Percentiles rank a stretch among this genome's conserved stretches.
phyloP scores from a whole-genome alignment of 1,140 invertebrate species.

The Eumeta japonica region DNA sequence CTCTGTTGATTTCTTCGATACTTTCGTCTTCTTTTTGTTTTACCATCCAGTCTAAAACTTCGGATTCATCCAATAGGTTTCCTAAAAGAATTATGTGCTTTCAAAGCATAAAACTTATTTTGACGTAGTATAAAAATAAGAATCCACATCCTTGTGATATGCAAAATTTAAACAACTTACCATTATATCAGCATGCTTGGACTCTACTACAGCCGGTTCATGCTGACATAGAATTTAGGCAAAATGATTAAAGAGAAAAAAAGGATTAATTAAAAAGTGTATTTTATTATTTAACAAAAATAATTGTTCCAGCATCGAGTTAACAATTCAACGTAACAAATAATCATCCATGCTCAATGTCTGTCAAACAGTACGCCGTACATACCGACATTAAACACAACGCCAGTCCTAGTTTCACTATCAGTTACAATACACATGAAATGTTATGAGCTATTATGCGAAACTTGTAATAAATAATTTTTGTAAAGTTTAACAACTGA shows the following conservation, averaged over 20 bases:
- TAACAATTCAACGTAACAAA: constrained; percentile 50
- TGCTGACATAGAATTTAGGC: constrained; percentile 53
- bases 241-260: constrained; percentile 42
- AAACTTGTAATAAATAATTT: constrained; percentile 4
- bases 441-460: too few relatives aligned
- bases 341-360: constrained; percentile 52
- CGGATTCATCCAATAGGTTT: constrained; percentile 79
- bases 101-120: too few relatives aligned
- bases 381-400: constrained; percentile 35
- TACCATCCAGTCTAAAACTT: constrained; percentile 88
- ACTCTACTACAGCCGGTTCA: constrained; percentile 47
- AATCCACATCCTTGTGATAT: constrained; percentile 55
- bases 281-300: constrained; percentile 53
- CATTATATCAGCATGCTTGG: constrained; percentile 45
- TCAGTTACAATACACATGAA: too few relatives aligned
- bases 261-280: constrained; percentile 46
- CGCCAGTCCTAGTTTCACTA: constrained; percentile 35
- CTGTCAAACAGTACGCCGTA: constrained; percentile 46
- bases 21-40: constrained; percentile 91
- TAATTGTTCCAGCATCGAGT: constrained; percentile 37
- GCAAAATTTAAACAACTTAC: constrained; percentile 50
- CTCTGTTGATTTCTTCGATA: constrained; percentile 87
- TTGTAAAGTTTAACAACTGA: too few relatives aligned
- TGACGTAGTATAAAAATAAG: constrained; percentile 24
- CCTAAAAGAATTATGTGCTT: constrained; percentile 66